phyloP scores from a whole-genome alignment of 2,113 vertebrate species.

The Leptobrachium ailaonicum region DNA sequence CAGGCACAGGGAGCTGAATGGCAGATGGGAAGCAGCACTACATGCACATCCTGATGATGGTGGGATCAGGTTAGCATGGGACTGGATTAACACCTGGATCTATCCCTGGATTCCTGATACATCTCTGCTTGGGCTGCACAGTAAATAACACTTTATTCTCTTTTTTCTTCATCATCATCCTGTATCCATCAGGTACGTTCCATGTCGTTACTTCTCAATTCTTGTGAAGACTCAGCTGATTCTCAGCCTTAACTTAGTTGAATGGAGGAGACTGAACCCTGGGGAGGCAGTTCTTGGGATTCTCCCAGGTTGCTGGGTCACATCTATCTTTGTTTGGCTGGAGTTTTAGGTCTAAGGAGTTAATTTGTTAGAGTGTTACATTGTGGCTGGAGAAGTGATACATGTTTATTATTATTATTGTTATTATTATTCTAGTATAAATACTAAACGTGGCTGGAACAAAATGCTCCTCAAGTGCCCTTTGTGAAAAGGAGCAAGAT shows the following conservation, averaged over 20 bases:
- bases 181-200: conserved; percentile 31
- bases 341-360: too few relatives aligned
- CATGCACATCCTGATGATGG: conserved; percentile 3
- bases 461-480: too few relatives aligned
- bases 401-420: too few relatives aligned
- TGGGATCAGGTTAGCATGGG: conserved; percentile 41
- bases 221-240: neutral
- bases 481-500: too few relatives aligned
- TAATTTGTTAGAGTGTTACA: too few relatives aligned
- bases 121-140: conserved; percentile 11
- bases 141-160: conserved; percentile 45
- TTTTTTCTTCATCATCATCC: conserved; percentile 12
- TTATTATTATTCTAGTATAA: too few relatives aligned
- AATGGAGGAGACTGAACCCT: neutral
- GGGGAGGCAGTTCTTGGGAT: too few relatives aligned
- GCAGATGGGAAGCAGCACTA: conserved; percentile 22
- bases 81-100: conserved; percentile 50
- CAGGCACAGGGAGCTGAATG: conserved; percentile 27
- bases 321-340: too few relatives aligned
- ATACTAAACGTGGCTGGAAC: too few relatives aligned
- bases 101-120: conserved; percentile 30
- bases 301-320: too few relatives aligned
- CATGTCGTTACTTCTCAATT: neutral
- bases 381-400: too few relatives aligned
- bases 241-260: neutral